These are phyloP conservation scores for Takifugu rubripes DNA, from an alignment of 2,797 vertebrate genomes.

Conservation along the genomic window DNA sequence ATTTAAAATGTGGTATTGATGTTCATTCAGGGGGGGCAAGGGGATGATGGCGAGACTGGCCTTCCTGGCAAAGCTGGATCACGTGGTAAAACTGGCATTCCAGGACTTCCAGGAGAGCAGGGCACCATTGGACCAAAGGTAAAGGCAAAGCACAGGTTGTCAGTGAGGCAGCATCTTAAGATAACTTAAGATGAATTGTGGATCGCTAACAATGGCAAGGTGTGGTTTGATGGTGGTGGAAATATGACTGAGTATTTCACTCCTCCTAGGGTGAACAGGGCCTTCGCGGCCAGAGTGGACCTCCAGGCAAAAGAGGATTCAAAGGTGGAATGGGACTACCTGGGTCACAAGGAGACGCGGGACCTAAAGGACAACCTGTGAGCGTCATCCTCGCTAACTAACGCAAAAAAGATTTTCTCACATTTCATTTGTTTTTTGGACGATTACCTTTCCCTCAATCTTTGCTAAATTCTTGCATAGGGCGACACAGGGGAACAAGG, in stretches of 20 bases:
- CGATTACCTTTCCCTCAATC: slow-evolving; percentile 2
- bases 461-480: slow-evolving; percentile 62
- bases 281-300: slow-evolving; percentile 84
- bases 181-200: background rate
- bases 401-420: background rate
- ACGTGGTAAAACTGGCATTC: slow-evolving; percentile 85
- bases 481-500: slow-evolving; percentile 89
- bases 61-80: slow-evolving; percentile 82
- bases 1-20: slow-evolving; percentile 4
- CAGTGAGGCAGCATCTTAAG: background rate
- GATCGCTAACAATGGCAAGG: no score
- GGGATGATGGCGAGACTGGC: slow-evolving; percentile 88
- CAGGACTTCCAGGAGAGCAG: slow-evolving; percentile 90
- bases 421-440: background rate
- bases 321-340: slow-evolving; percentile 86
- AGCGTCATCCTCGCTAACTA: slow-evolving; percentile 55
- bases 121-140: slow-evolving; percentile 92
- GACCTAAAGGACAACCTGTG: slow-evolving; percentile 90
- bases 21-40: slow-evolving; percentile 86
- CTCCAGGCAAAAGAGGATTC: slow-evolving; percentile 87
- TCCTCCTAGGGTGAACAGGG: slow-evolving; percentile 86
- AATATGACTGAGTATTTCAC: background rate
- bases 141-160: slow-evolving; percentile 1
- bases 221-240: background rate
- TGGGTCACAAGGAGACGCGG: slow-evolving; percentile 83